Base-by-base conservation (phyloP, 2,888 invertebrate genomes). In the Urechis unicinctus region DNA sequence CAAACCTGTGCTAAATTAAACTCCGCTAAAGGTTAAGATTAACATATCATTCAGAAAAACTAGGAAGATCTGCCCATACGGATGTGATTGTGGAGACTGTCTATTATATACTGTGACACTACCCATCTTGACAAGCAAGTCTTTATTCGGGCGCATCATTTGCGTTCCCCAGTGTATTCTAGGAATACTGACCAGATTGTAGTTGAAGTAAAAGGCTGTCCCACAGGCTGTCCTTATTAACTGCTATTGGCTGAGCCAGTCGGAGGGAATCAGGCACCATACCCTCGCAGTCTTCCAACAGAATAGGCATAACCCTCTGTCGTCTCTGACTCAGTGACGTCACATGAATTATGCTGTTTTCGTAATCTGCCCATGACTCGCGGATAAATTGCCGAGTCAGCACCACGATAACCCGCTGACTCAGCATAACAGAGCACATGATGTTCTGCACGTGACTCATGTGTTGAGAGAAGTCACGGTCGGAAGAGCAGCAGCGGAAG, bases 391-490 rank as follows among this genome's bases (percentile, higher is more conserved):
- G 57, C 4, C 60, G 58, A 49, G 69, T 66, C 17, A 72, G 59
- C 2, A 71, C 70, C 41, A 72, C 58, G 3, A 72, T 65, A 0
- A 71, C 65, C 4, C 71, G 60, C 48, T 71, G 68, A 58, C 72
- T 71, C 28, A 72, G 62, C 71, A 71, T 72, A 3, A 69, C 66
- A 0, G 70, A 66, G 58, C 70, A 71, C 36, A 72, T 55, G 1
- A 67, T 60, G 29, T 65, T 68, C 60, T 72, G 71, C 13, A 65
- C 47, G 17, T 58, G 48, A 36, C 46, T 31, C 42, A 56, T 57
- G 13, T 53, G 56, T 3, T 47, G 47, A 49, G 61, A 57, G 53
- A 60, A 65, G 55, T 66, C 63, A 22, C 66, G 52, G 24, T 56
- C 59, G 45, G 59, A 60, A 47, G 61, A 63, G 53, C 66, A 67